Evolutionary conservation across 92 coral and sea anemone genomes (phyloP), one percentile per base, ranked within the genome.

Genomic region (Montipora capitata): DNA sequence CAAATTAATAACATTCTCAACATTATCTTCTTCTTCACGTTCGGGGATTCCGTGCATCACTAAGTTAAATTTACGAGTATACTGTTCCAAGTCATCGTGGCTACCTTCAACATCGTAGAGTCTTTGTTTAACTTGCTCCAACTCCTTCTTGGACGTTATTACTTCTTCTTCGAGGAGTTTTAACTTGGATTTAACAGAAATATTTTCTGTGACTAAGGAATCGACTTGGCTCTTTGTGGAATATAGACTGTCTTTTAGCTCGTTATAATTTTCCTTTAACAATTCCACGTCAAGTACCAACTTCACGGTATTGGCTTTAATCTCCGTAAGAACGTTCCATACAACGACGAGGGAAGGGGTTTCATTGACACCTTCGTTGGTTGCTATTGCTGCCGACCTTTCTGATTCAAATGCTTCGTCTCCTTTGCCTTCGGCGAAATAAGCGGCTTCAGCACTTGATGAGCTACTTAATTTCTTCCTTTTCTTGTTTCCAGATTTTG

Each of bases 81-180:
- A 20, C 9, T 74, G 78, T 74, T 74, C 78, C 40, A 74, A 74
- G 59, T 74, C 62, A 27, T 74, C 64, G 49, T 74, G 78, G 14
- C 78, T 74, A 5, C 9, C 78, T 49, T 74, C 61, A 44, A 16
- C 78, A 45, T 74, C 78, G 61, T 74, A 20, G 11, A 74, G 41
- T 74, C 78, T 74, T 74, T 74, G 78, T 13, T 74, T 35, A 5
- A 75, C 43, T 51, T 51, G 14, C 43, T 75, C 43, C 79, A 10
- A 20, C 42, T 75, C 51, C 51, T 45, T 45, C 0, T 45, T 51
- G 65, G 48, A 75, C 65, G 40, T 75, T 13, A 12, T 17, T 3
- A 45, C 13, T 8, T 16, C 38, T 5, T 49, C 78, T 7, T 74
- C 42, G n/a, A 74, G 78, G 14, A n/a, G 40, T 74, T 74, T 44